A percentile compares a stretch with the other conserved stretches of the same genome.
phyloP scores from a whole-genome alignment of 64 coral and sea anemone genomes.

The Pachyseris speciosa region DNA sequence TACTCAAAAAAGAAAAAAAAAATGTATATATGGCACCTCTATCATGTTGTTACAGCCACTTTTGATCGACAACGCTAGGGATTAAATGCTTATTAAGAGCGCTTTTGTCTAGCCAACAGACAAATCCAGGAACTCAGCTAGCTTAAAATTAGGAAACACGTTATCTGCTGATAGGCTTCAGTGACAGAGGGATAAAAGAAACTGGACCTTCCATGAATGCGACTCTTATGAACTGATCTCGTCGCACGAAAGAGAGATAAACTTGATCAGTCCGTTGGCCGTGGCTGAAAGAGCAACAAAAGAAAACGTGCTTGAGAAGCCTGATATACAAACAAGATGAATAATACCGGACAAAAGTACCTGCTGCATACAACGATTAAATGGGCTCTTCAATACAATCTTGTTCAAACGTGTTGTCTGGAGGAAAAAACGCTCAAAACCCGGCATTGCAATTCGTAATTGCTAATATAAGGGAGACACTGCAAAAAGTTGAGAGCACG shows the following conservation, averaged over 20 bases:
- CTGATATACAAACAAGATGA: background rate
- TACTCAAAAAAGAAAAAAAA: too few relatives aligned
- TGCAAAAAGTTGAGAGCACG: background rate
- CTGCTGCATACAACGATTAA: background rate
- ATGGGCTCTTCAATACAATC: background rate
- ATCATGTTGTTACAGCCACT: background rate
- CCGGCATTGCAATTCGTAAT: background rate
- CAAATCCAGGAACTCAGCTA: background rate
- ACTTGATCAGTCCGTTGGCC: background rate
- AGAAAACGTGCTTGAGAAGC: conserved; percentile 42
- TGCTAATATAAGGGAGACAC: background rate
- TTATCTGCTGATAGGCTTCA: too few relatives aligned
- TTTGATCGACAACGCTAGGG: background rate
- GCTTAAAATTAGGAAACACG: background rate
- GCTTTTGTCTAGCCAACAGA: background rate
- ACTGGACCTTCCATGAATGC: background rate
- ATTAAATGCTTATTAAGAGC: background rate
- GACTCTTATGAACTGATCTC: background rate
- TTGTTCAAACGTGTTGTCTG: conserved; percentile 36
- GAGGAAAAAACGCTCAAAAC: background rate
- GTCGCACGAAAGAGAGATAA: background rate
- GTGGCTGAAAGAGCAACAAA: conserved; percentile 16
- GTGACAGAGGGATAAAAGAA: too few relatives aligned
- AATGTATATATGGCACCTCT: background rate
- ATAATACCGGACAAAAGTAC: conserved; percentile 37